These are phyloP conservation scores for Labeo rohita DNA, from an alignment of 2,113 vertebrate species.

Conservation along the genomic window DNA sequence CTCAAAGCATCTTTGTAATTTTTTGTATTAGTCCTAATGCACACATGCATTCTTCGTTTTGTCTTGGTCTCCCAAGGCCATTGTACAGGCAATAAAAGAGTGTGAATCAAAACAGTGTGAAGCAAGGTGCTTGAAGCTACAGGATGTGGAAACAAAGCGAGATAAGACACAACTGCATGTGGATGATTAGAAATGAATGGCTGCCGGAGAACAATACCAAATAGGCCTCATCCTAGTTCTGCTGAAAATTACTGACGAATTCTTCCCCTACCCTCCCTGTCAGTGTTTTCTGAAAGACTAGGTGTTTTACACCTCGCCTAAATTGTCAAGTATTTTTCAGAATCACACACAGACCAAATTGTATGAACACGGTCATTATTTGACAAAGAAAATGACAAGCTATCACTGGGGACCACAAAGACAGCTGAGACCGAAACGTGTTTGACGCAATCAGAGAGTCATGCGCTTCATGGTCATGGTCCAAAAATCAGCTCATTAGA, in stretches of 20 bases:
- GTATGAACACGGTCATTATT: background rate
- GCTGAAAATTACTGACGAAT: conserved; percentile 45
- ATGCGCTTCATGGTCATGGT: background rate
- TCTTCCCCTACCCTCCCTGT: background rate
- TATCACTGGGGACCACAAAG: conserved; percentile 12
- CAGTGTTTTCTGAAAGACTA: background rate
- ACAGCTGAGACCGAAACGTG: background rate
- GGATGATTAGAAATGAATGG: conserved; percentile 75
- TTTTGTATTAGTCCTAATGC: background rate
- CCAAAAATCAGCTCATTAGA: conserved; percentile 12
- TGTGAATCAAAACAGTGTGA: conserved; percentile 62
- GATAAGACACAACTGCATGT: conserved; percentile 65
- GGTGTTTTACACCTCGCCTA: background rate
- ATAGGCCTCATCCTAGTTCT: conserved; percentile 68
- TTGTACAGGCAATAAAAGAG: conserved; percentile 64
- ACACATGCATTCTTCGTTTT: conserved; percentile 39
- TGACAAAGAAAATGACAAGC: conserved; percentile 8
- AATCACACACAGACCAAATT: background rate
- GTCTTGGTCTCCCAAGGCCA: conserved; percentile 61
- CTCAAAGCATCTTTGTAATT: background rate
- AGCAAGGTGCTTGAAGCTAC: conserved; percentile 67
- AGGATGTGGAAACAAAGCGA: conserved; percentile 65
- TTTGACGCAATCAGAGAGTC: background rate
- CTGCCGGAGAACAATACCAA: conserved; percentile 65
- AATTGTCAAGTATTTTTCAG: background rate